Evolutionary conservation across 2,888 invertebrate genomes (phyloP).

Genomic region (Cephus runcator): DNA sequence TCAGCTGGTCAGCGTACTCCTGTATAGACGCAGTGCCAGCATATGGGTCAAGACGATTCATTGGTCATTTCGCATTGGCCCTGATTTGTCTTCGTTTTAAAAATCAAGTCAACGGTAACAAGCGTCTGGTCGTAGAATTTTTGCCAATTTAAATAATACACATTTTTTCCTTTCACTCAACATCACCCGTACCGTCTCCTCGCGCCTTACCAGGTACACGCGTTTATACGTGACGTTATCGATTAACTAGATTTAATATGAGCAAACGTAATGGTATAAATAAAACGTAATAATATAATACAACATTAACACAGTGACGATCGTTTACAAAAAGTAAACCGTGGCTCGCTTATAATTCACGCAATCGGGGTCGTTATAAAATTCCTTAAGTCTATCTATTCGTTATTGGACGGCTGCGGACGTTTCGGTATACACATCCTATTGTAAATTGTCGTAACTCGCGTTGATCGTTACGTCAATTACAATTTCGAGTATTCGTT

Average conservation of each 20-base stretch:
- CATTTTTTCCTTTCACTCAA: neutral
- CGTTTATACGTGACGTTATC: neutral
- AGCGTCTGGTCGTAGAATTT: neutral
- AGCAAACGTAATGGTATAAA: constrained; percentile 42
- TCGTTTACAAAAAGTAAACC: constrained; percentile 19
- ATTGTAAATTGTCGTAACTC: neutral
- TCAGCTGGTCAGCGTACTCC: too few species aligned
- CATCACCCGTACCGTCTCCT: neutral
- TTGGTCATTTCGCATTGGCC: neutral
- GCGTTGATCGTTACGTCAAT: neutral
- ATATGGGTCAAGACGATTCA: neutral
- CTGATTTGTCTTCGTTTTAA: neutral
- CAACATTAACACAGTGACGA: constrained; percentile 24
- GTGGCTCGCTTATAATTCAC: neutral
- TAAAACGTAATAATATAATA: constrained; percentile 35
- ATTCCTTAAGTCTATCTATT: neutral
- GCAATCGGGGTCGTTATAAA: neutral
- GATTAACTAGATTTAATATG: constrained; percentile 19
- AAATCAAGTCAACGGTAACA: too few species aligned
- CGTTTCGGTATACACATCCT: neutral
- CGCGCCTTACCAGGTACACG: neutral
- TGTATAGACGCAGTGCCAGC: too few species aligned
- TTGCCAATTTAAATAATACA: neutral
- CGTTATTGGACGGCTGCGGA: constrained; percentile 21
- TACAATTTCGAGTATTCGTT: neutral